These are phyloP conservation scores for Neodiprion virginianus DNA, from an alignment of 1,140 invertebrate genomes.

Conservation along the genomic window DNA sequence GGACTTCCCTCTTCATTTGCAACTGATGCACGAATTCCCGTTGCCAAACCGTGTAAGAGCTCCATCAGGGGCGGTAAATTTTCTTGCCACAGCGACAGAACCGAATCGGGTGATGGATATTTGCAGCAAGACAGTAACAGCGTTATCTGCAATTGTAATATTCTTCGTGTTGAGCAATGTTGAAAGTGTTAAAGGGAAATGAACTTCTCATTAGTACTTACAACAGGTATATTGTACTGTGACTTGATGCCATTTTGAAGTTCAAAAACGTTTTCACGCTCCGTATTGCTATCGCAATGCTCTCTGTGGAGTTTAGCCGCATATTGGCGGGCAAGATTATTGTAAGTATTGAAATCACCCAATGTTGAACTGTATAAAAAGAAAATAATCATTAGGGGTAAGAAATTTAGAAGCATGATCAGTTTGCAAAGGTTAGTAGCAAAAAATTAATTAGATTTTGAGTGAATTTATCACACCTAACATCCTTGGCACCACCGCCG, in stretches of 20 bases:
- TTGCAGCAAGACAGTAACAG: conserved; percentile 77
- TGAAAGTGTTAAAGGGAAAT: conserved; percentile 30
- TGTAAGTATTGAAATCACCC: conserved; percentile 56
- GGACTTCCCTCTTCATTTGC: conserved; percentile 68
- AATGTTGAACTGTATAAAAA: conserved; percentile 49
- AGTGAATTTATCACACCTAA: conserved; percentile 58
- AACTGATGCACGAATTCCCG: conserved; percentile 78
- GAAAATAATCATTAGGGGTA: conserved; percentile 21
- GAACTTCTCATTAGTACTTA: conserved; percentile 31
- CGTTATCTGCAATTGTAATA: conserved; percentile 41
- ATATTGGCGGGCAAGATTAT: conserved; percentile 60
- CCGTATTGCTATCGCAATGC: conserved; percentile 43
- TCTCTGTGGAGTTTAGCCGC: conserved; percentile 38
- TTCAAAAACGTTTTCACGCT: conserved; percentile 38
- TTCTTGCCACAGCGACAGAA: conserved; percentile 78
- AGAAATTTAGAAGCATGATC: not conserved
- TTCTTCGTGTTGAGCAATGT: conserved; percentile 36
- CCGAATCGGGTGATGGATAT: conserved; percentile 70
- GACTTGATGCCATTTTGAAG: conserved; percentile 46
- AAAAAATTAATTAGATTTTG: not conserved
- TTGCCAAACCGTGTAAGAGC: conserved; percentile 60
- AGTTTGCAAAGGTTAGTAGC: not conserved
- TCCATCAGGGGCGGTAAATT: conserved; percentile 74
- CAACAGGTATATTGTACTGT: conserved; percentile 47
- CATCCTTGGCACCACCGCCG: conserved; percentile 67